Conservation (phyloP, 92 coral and sea anemone species). For the Phenganax stokvisi region DNA sequence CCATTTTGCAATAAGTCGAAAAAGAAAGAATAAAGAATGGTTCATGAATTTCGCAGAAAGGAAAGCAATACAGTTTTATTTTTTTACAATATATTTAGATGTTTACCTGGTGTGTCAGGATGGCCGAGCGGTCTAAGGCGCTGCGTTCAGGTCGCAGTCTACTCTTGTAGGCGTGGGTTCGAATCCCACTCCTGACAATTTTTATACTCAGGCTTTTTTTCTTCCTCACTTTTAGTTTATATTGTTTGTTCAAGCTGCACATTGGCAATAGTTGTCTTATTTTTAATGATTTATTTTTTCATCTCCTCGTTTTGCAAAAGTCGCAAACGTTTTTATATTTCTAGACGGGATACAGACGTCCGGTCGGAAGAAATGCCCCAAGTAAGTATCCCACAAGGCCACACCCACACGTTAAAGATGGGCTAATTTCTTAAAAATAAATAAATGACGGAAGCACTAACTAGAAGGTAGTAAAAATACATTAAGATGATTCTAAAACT, state of each 20-base stretch:
- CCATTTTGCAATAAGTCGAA: too few species aligned
- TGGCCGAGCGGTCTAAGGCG: slow-evolving; percentile 99
- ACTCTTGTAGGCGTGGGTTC: slow-evolving; percentile 99
- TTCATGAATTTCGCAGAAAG: too few species aligned
- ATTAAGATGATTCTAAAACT: too few species aligned
- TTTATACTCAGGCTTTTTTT: background rate
- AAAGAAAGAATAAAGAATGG: too few species aligned
- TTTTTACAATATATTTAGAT: background rate
- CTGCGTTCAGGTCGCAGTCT: slow-evolving; percentile 99
- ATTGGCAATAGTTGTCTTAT: background rate
- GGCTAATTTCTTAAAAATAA: background rate
- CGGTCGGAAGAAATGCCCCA: background rate
- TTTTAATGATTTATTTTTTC: background rate
- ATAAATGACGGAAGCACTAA: too few species aligned
- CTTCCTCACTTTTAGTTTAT: too few species aligned
- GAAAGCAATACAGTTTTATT: too few species aligned
- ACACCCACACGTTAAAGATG: slow-evolving; percentile 4
- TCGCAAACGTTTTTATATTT: background rate
- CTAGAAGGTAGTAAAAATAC: too few species aligned
- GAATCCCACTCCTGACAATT: slow-evolving; percentile 98
- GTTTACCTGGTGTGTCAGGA: slow-evolving; percentile 57
- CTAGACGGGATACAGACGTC: background rate
- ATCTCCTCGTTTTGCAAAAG: background rate
- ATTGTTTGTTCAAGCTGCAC: background rate
- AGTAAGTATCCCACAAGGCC: background rate